Evolutionary conservation across 1,140 invertebrate genomes (phyloP).

Genomic region (Planococcus citri): DNA sequence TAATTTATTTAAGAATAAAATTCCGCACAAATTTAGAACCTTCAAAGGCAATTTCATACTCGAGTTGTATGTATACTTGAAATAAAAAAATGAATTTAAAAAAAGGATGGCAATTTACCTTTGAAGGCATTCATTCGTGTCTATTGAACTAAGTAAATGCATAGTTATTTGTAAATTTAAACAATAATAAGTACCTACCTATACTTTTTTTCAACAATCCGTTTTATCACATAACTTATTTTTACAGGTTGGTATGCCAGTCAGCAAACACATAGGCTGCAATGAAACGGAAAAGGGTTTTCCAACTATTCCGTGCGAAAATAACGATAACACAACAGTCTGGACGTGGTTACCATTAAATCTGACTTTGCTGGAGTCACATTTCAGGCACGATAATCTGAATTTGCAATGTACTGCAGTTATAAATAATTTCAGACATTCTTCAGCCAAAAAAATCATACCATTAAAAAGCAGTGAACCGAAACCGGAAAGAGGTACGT

Average conservation of each 20-base stretch:
- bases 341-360: conserved; percentile 12
- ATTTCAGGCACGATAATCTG: not conserved
- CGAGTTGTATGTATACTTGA: no score
- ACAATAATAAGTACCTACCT: no score
- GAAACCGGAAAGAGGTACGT: not conserved
- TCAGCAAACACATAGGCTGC: not conserved
- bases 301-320: not conserved
- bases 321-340: not conserved
- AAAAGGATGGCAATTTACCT: no score
- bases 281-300: not conserved
- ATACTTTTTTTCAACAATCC: no score
- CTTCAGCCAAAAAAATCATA: not conserved
- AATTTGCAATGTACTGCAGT: not conserved
- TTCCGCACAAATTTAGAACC: no score
- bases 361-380: not conserved
- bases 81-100: no score
- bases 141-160: no score
- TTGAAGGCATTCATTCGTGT: no score
- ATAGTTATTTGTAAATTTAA: no score
- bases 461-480: conserved; percentile 4
- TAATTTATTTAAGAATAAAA: no score
- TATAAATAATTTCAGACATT: not conserved
- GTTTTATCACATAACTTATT: no score
- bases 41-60: no score
- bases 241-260: not conserved